Conservation (phyloP, 2,113 vertebrate genomes). For the Phylloscopus whistleri region DNA sequence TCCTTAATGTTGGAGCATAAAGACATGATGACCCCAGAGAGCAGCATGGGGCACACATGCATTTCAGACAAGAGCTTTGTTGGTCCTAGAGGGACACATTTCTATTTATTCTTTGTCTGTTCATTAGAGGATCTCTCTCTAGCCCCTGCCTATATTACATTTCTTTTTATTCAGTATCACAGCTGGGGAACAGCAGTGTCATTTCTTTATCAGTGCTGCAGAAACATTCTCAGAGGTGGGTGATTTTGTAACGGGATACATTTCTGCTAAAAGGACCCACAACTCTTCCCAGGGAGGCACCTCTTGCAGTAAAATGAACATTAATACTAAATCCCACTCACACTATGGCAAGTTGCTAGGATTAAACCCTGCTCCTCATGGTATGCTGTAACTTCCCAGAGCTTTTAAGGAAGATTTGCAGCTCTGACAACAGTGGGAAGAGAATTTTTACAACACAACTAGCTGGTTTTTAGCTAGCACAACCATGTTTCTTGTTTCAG, state of each 20-base stretch:
- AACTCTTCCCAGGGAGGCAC: not conserved
- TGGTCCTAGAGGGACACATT: not conserved
- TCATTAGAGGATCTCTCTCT: not conserved
- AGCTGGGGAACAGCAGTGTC: not conserved
- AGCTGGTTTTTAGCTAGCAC: not conserved
- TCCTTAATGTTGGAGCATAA: not conserved
- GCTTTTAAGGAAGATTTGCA: constrained; percentile 31
- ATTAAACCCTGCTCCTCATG: not conserved
- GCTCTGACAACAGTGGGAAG: not conserved
- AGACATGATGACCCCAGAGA: not conserved
- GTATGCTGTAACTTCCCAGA: not conserved
- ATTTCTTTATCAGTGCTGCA: not conserved
- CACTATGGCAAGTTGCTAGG: not conserved
- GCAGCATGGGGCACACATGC: not conserved
- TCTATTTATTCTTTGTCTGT: not conserved
- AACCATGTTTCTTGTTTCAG: not conserved
- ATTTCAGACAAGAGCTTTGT: not conserved
- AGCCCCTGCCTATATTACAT: not conserved
- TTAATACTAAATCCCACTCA: not conserved
- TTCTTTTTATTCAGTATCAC: not conserved
- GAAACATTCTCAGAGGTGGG: not conserved
- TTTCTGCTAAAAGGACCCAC: not conserved
- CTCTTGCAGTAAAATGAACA: not conserved
- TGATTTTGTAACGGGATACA: not conserved
- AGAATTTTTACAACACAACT: not conserved